phyloP scores from a whole-genome alignment of 2,113 vertebrate genomes.

The Alethe diademata region DNA sequence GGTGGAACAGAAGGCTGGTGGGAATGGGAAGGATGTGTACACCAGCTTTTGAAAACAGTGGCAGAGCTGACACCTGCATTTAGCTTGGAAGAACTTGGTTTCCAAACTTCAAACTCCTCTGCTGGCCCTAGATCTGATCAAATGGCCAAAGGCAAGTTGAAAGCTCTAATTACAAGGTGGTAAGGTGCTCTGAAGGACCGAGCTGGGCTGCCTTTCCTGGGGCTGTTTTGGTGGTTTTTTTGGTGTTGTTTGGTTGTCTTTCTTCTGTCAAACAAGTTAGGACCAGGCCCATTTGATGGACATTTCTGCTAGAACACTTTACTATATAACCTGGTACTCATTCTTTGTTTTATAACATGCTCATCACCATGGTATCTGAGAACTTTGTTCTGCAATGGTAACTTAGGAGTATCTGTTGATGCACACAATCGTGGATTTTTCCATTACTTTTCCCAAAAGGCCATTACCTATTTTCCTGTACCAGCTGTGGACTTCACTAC shows the following conservation, averaged over 20 bases:
- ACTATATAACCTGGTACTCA: not conserved
- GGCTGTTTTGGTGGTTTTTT: not conserved
- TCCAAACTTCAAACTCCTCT: not conserved
- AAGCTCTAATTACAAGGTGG: not conserved
- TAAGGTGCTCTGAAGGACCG: not conserved
- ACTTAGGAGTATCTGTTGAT: not conserved
- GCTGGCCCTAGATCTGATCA: not conserved
- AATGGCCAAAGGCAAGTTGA: not conserved
- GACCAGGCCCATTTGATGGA: not conserved
- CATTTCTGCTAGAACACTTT: not conserved
- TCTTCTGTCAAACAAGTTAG: not conserved
- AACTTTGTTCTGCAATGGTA: not conserved
- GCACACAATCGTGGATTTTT: not conserved
- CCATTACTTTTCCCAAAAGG: not conserved
- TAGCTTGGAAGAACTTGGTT: not conserved
- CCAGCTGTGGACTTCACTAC: not conserved
- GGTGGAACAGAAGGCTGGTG: not conserved
- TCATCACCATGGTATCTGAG: not conserved
- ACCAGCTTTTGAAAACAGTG: not conserved
- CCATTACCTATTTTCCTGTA: not conserved
- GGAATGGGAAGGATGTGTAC: not conserved
- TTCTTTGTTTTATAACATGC: not conserved
- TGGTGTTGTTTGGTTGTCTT: not conserved
- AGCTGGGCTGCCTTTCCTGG: not conserved
- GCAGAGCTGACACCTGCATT: not conserved